phyloP scores from a whole-genome alignment of 2,797 vertebrate species.

The Bradypodion pumilum region DNA sequence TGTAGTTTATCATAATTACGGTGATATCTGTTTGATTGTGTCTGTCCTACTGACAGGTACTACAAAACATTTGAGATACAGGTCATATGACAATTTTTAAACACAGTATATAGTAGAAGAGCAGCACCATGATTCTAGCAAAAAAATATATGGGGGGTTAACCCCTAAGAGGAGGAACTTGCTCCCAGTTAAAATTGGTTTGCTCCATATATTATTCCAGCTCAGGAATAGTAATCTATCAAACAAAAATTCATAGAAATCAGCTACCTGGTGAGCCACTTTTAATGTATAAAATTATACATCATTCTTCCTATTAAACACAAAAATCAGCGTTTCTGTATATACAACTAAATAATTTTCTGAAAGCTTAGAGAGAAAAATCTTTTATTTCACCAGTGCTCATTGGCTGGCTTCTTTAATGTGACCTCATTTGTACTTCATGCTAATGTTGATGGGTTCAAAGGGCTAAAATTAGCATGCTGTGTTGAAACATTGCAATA shows the following conservation, averaged over 20 bases:
- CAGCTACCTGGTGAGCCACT: constrained; percentile 46
- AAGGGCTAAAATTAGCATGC: constrained; percentile 70
- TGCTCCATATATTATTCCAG: constrained; percentile 58
- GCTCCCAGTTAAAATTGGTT: constrained; percentile 54
- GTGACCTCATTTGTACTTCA: constrained; percentile 72
- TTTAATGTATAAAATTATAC: not conserved
- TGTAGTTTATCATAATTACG: constrained; percentile 75
- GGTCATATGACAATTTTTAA: constrained; percentile 65
- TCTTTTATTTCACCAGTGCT: not conserved
- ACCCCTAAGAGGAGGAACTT: constrained; percentile 61
- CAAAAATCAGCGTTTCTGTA: constrained; percentile 50
- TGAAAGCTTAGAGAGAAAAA: constrained; percentile 67
- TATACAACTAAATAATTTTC: constrained; percentile 59
- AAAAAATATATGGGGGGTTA: constrained; percentile 60
- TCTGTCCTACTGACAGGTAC: constrained; percentile 69
- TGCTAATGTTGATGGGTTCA: constrained; percentile 69
- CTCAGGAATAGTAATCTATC: constrained; percentile 65
- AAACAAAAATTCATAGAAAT: constrained; percentile 57
- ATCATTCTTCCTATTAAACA: not conserved
- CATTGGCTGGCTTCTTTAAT: constrained; percentile 20
- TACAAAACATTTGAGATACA: constrained; percentile 70
- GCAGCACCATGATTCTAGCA: constrained; percentile 58
- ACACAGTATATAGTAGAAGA: constrained; percentile 60
- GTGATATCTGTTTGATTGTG: constrained; percentile 70
- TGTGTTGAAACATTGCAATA: constrained; percentile 69